phyloP scores from a whole-genome alignment of 2,888 invertebrate genomes.

The Trichopoda pennipes region DNA sequence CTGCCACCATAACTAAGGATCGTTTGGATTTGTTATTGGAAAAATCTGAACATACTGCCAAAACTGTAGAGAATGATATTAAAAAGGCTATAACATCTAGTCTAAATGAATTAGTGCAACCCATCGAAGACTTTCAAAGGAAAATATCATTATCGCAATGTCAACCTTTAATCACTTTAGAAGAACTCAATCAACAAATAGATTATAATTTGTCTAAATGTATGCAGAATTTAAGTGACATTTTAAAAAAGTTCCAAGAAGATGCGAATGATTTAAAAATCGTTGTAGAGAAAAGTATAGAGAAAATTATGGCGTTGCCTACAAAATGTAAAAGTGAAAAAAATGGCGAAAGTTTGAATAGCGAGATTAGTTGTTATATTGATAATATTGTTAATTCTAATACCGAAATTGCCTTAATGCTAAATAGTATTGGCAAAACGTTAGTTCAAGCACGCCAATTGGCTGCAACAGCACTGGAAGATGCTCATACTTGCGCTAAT shows the following conservation, averaged over 20 bases:
- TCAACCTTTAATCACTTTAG: slow-evolving; percentile 71
- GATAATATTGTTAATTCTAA: slow-evolving; percentile 72
- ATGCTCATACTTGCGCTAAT: slow-evolving; percentile 70
- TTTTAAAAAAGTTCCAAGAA: slow-evolving; percentile 40
- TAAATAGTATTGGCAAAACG: slow-evolving; percentile 71
- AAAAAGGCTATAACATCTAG: slow-evolving; percentile 70
- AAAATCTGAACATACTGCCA: slow-evolving; percentile 70
- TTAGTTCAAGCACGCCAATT: slow-evolving; percentile 71
- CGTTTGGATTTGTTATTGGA: slow-evolving; percentile 68
- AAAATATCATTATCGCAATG: slow-evolving; percentile 69
- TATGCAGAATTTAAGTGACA: slow-evolving; percentile 63
- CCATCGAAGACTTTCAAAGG: slow-evolving; percentile 70
- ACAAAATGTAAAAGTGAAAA: slow-evolving; percentile 20
- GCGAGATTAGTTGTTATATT: slow-evolving; percentile 71
- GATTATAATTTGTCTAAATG: slow-evolving; percentile 70
- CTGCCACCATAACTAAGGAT: slow-evolving; percentile 71
- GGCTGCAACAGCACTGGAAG: slow-evolving; percentile 66
- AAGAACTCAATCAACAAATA: slow-evolving; percentile 71
- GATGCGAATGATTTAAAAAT: slow-evolving; percentile 56
- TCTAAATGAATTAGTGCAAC: slow-evolving; percentile 69
- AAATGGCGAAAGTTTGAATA: slow-evolving; percentile 42
- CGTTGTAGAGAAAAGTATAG: slow-evolving; percentile 68
- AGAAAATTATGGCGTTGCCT: slow-evolving; percentile 72
- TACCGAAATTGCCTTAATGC: slow-evolving; percentile 70
- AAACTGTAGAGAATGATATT: slow-evolving; percentile 69